Conservation (phyloP, 2,113 vertebrate species). For the Cryptomyrus ogoouensis region DNA sequence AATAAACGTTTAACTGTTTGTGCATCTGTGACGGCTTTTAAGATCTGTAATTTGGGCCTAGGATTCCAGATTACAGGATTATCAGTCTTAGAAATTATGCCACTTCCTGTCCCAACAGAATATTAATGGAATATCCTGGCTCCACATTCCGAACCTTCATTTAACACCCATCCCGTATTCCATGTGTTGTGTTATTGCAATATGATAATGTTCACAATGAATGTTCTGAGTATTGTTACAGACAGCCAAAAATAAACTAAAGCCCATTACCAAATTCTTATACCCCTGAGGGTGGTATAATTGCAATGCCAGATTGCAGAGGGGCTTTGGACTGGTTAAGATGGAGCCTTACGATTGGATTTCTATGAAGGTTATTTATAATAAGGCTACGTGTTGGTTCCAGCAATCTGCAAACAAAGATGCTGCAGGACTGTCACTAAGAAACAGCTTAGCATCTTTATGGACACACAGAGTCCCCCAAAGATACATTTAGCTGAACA, state of each 20-base stretch:
- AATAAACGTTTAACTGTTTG: neutral
- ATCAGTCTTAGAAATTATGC: neutral
- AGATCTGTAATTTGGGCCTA: neutral
- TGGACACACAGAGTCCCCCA: neutral
- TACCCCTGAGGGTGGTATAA: neutral
- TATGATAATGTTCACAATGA: neutral
- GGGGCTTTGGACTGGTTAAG: neutral
- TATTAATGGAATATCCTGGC: neutral
- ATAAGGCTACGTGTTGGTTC: neutral
- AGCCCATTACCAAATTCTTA: neutral
- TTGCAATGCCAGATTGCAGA: neutral
- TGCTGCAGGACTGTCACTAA: neutral
- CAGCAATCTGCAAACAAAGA: neutral
- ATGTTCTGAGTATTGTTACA: neutral
- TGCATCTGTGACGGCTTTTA: neutral
- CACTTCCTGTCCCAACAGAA: neutral
- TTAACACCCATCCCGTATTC: neutral
- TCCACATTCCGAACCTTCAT: neutral
- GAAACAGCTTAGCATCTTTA: neutral
- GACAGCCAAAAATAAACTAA: neutral
- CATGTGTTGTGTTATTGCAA: neutral
- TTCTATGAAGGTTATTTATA: neutral
- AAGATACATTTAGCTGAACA: neutral
- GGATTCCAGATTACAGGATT: neutral
- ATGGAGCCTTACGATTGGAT: neutral